Percentiles rank a stretch among this genome's conserved stretches.
Evolutionary conservation across 2,113 vertebrate genomes (phyloP).

Genomic region (Phyllopteryx taeniolatus): DNA sequence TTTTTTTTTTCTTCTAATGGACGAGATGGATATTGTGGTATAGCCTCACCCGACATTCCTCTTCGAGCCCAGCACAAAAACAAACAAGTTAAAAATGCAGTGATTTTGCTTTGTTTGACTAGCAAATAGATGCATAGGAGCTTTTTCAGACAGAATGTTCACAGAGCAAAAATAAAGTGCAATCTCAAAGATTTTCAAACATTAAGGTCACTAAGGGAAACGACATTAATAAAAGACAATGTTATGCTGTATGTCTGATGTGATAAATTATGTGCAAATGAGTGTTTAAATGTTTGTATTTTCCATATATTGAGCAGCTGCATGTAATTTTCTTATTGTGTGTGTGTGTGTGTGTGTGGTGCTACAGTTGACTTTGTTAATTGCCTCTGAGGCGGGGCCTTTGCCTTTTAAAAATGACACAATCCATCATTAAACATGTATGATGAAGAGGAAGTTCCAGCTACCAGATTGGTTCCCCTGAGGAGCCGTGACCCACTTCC

Average conservation of each 20-base stretch:
- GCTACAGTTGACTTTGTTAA: constrained; percentile 10
- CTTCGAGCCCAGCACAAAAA: background rate
- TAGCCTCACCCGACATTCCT: constrained; percentile 52
- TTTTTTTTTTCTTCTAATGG: constrained; percentile 17
- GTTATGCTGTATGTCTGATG: background rate
- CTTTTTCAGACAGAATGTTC: background rate
- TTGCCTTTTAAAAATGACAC: constrained; percentile 47
- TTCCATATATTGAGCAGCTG: background rate
- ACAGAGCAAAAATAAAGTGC: background rate
- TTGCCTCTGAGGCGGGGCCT: constrained; percentile 8
- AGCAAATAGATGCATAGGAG: background rate
- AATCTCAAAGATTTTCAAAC: background rate
- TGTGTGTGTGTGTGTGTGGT: background rate
- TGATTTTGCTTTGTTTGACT: constrained; percentile 11
- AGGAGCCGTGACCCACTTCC: constrained; percentile 67
- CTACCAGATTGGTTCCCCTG: constrained; percentile 47
- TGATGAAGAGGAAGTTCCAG: constrained; percentile 53
- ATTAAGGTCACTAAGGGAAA: background rate
- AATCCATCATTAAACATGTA: constrained; percentile 64
- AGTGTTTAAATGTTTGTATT: background rate
- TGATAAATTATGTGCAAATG: background rate
- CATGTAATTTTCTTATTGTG: background rate
- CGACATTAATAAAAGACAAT: background rate
- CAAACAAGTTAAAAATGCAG: background rate
- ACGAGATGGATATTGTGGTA: background rate